Evolutionary conservation across 2,797 vertebrate species (phyloP).

Genomic region (Acipenser oxyrinchus): DNA sequence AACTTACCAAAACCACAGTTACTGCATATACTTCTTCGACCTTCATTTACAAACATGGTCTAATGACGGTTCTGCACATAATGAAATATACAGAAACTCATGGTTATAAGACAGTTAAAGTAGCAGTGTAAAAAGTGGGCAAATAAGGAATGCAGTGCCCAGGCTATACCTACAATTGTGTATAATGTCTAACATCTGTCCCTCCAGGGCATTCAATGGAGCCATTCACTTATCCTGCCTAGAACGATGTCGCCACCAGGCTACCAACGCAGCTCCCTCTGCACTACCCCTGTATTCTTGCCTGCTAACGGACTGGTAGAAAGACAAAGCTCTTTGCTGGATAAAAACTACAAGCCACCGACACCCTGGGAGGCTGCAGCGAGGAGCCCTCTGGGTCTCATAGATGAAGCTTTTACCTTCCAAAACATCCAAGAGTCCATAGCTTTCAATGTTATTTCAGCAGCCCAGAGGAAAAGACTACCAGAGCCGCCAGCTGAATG

Average conservation of each 20-base stretch:
- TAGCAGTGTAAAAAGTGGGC: neutral
- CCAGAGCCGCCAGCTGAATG: conserved; percentile 68
- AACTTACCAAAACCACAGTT: too few relatives aligned
- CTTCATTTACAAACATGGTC: too few relatives aligned
- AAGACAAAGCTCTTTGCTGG: conserved; percentile 41
- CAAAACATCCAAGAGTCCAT: conserved; percentile 75
- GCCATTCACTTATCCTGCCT: conserved; percentile 70
- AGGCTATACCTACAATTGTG: conserved; percentile 25
- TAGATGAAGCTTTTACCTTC: conserved; percentile 78
- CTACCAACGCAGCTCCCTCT: conserved; percentile 44
- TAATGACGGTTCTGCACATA: too few relatives aligned
- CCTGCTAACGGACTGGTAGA: conserved; percentile 35
- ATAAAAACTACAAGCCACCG: conserved; percentile 58
- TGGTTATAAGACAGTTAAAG: too few relatives aligned
- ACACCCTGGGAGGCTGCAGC: conserved; percentile 89
- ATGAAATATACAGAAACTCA: too few relatives aligned
- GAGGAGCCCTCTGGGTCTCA: conserved; percentile 75
- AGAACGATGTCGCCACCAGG: conserved; percentile 50
- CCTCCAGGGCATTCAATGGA: conserved; percentile 53
- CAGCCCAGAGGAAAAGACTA: conserved; percentile 76
- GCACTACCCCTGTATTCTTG: conserved; percentile 49
- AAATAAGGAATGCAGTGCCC: too few relatives aligned
- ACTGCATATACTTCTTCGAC: too few relatives aligned
- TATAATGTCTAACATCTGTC: conserved; percentile 40
- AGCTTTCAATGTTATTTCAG: conserved; percentile 67